These are phyloP conservation scores for Chromoteleia sp. DNA, from an alignment of 2,888 invertebrate genomes.

Conservation along the genomic window DNA sequence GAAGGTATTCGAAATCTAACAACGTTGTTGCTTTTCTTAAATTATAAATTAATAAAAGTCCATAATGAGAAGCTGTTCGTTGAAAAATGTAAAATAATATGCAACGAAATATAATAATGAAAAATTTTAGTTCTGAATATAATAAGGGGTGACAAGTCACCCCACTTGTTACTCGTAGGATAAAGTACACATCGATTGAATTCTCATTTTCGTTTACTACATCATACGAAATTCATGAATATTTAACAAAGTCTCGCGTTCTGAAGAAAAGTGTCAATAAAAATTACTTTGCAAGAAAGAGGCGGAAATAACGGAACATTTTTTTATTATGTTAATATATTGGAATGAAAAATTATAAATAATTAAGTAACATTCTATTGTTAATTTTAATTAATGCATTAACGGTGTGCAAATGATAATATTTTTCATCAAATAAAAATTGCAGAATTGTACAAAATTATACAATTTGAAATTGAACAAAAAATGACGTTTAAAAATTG, in stretches of 20 bases:
- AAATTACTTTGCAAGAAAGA: slow-evolving; percentile 42
- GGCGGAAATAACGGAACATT: slow-evolving; percentile 13
- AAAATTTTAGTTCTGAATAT: slow-evolving; percentile 45
- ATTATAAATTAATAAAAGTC: slow-evolving; percentile 8
- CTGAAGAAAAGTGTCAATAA: slow-evolving; percentile 57
- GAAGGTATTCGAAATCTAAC: no score
- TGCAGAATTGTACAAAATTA: no score
- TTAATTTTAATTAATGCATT: no score
- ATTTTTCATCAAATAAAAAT: no score
- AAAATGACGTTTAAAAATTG: no score
- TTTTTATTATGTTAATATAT: background rate
- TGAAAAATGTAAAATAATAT: slow-evolving; percentile 25
- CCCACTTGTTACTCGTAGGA: slow-evolving; percentile 47
- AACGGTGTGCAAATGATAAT: no score
- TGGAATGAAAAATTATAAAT: no score
- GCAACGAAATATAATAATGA: slow-evolving; percentile 39
- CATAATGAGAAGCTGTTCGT: slow-evolving; percentile 8
- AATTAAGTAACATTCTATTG: background rate
- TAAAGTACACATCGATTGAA: slow-evolving; percentile 62
- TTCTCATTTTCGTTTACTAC: slow-evolving; percentile 61
- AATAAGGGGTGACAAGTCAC: slow-evolving; percentile 47
- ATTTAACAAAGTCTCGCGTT: slow-evolving; percentile 53
- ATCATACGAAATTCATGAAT: slow-evolving; percentile 60
- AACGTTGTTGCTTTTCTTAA: background rate
- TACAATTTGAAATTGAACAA: no score